Conservation (phyloP, 1,140 invertebrate species). For the Pseudomyrmex gracilis region DNA sequence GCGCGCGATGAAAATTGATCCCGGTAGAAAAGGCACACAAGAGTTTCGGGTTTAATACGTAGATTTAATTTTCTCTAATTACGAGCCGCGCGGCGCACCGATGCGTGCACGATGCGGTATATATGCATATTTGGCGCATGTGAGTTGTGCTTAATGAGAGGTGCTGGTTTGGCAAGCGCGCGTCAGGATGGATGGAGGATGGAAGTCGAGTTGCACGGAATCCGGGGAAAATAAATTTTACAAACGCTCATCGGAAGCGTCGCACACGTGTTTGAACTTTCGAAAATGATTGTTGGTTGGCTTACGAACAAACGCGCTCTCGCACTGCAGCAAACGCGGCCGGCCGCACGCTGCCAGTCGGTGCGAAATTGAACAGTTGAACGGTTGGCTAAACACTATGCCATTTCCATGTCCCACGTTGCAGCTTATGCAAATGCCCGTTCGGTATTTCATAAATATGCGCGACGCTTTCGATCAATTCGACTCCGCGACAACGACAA, state of each 20-base stretch:
- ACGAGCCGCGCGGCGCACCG: slow-evolving; percentile 35
- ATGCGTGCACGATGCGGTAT: slow-evolving; percentile 50
- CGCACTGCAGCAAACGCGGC: background rate
- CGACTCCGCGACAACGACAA: background rate
- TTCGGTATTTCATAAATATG: slow-evolving; percentile 50
- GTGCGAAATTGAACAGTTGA: slow-evolving; percentile 47
- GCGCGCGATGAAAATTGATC: slow-evolving; percentile 18
- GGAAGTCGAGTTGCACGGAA: background rate
- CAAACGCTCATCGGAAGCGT: slow-evolving; percentile 55
- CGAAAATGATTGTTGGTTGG: slow-evolving; percentile 48
- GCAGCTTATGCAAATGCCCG: slow-evolving; percentile 55
- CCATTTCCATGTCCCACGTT: slow-evolving; percentile 57
- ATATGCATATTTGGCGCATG: slow-evolving; percentile 55
- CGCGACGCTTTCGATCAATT: slow-evolving; percentile 40
- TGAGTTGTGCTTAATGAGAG: slow-evolving; percentile 53
- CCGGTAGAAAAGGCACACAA: slow-evolving; percentile 18
- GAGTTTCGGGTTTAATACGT: slow-evolving; percentile 34
- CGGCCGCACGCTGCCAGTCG: background rate
- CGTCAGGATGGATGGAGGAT: background rate
- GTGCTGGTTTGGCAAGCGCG: slow-evolving; percentile 7
- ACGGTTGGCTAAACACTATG: slow-evolving; percentile 57
- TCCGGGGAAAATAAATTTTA: slow-evolving; percentile 52
- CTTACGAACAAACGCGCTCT: slow-evolving; percentile 40
- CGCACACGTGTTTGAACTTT: slow-evolving; percentile 55
- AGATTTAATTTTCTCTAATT: slow-evolving; percentile 62